These are phyloP conservation scores for Forbesichthys papilliferus DNA, from an alignment of 2,113 vertebrate genomes.

Conservation along the genomic window DNA sequence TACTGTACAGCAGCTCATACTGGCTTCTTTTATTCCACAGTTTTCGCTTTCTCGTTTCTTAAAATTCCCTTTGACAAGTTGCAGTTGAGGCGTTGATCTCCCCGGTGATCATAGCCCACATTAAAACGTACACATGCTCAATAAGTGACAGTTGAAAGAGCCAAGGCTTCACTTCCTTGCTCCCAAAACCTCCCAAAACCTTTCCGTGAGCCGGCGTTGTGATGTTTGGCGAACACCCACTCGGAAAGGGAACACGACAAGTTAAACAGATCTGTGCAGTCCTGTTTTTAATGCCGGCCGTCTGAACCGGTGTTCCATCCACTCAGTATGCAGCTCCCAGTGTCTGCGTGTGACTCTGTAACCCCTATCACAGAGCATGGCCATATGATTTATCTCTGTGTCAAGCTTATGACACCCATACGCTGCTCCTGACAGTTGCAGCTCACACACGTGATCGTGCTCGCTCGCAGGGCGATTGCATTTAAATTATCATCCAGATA, in stretches of 20 bases:
- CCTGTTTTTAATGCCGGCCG: constrained; percentile 54
- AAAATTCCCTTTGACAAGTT: constrained; percentile 24
- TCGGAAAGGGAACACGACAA: constrained; percentile 69
- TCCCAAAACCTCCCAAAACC: constrained; percentile 43
- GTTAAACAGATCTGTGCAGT: constrained; percentile 67
- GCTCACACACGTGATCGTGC: constrained; percentile 28
- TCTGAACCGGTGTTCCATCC: constrained; percentile 68
- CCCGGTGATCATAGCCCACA: constrained; percentile 44
- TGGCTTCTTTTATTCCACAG: neutral
- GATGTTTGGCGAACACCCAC: constrained; percentile 61
- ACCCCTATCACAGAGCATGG: constrained; percentile 57
- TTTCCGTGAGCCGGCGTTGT: constrained; percentile 19
- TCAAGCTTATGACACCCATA: constrained; percentile 35
- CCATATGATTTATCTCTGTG: constrained; percentile 52
- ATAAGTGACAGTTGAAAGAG: constrained; percentile 57
- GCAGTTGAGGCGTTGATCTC: constrained; percentile 33
- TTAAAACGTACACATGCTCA: constrained; percentile 46
- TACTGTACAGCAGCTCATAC: too few relatives aligned
- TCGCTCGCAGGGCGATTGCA: constrained; percentile 3
- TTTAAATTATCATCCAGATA: neutral
- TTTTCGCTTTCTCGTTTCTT: neutral
- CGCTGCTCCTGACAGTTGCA: constrained; percentile 12
- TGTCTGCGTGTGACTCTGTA: constrained; percentile 61
- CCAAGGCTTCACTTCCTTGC: constrained; percentile 57
- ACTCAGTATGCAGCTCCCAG: constrained; percentile 44